Percentiles rank a stretch among this genome's conserved stretches.
These are phyloP conservation scores for Dolichopus griseipennis DNA, from an alignment of 2,888 invertebrate species.

Conservation along the genomic window DNA sequence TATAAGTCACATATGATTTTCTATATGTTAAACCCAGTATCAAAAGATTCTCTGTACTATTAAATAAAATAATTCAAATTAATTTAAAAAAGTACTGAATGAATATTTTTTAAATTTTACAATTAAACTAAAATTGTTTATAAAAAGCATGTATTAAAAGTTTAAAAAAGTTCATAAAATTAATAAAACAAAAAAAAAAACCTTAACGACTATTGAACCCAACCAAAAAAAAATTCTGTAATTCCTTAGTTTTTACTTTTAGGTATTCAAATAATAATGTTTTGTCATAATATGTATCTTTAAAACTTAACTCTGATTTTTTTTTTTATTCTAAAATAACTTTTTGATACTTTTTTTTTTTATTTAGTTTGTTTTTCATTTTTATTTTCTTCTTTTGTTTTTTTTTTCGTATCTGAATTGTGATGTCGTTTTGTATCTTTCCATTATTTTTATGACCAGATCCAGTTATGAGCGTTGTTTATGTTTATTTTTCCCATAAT, in stretches of 20 bases:
- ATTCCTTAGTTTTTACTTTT: background rate
- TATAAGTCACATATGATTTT: too few species aligned
- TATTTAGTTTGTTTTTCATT: background rate
- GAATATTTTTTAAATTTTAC: too few species aligned
- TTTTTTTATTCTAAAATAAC: background rate
- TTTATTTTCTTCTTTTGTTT: too few species aligned
- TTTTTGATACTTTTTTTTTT: background rate
- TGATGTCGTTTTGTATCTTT: too few species aligned
- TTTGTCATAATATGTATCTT: background rate
- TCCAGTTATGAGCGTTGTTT: conserved; percentile 18
- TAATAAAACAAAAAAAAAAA: background rate
- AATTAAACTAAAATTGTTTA: too few species aligned
- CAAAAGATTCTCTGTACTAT: too few species aligned
- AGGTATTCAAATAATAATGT: background rate
- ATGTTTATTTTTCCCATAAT: conserved; percentile 19
- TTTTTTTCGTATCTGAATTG: background rate
- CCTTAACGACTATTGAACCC: background rate
- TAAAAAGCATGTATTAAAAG: too few species aligned
- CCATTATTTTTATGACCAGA: conserved; percentile 15
- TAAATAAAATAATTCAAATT: too few species aligned
- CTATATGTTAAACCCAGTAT: too few species aligned
- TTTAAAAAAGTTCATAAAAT: too few species aligned
- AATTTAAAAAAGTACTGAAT: too few species aligned
- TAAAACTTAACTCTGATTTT: background rate
- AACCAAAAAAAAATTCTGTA: background rate